Conservation (phyloP, 1,140 invertebrate genomes). For the Acromyrmex charruanus region DNA sequence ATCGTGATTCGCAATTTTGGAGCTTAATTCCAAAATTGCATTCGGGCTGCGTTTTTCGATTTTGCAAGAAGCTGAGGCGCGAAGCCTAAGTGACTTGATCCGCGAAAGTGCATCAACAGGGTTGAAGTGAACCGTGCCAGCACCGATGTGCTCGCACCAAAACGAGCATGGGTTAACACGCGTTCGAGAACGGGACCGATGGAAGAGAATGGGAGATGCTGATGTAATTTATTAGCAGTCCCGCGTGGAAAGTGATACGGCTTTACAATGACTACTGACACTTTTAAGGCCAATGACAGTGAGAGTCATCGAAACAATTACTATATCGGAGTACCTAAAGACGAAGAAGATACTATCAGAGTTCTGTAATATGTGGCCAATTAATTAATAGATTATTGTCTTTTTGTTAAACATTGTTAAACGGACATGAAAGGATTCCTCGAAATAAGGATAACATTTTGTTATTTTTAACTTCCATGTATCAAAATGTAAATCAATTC, state of each 20-base stretch:
- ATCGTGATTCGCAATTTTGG: neutral
- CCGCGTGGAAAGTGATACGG: constrained; percentile 69
- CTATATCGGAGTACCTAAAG: neutral
- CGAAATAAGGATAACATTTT: no score
- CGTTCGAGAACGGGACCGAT: constrained; percentile 62
- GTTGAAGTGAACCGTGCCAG: constrained; percentile 1
- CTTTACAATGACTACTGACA: constrained; percentile 62
- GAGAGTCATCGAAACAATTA: constrained; percentile 4
- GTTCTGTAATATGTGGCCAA: neutral
- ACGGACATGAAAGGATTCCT: no score
- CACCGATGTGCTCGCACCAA: constrained; percentile 40
- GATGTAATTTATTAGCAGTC: constrained; percentile 74
- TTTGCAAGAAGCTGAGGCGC: neutral
- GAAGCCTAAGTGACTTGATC: neutral
- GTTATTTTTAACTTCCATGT: no score
- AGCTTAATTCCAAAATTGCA: constrained; percentile 26
- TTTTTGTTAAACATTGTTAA: no score
- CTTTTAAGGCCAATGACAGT: constrained; percentile 73
- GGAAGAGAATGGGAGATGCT: constrained; percentile 64
- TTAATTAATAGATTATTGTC: constrained; percentile 5
- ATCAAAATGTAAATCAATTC: no score
- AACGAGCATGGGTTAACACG: constrained; percentile 38
- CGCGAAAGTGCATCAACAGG: constrained; percentile 25
- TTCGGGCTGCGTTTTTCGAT: constrained; percentile 18
- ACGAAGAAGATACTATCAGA: neutral